Conservation (phyloP, 2,113 vertebrate species). For the Hemiscyllium ocellatum region DNA sequence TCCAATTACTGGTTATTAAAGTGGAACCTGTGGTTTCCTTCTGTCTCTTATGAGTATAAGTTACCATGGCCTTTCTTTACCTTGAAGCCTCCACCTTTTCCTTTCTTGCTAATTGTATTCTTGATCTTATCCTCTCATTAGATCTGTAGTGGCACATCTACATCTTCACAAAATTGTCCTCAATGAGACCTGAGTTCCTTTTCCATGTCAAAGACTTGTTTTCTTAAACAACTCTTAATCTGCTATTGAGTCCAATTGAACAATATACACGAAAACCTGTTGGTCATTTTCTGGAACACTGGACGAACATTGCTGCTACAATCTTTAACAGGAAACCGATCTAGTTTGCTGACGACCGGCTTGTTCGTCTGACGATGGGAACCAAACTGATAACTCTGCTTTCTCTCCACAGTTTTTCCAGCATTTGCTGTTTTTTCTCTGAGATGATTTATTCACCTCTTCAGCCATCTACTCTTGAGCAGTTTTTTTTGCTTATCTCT, state of each 20-base stretch:
- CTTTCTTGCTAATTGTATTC: neutral
- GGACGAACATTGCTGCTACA: neutral
- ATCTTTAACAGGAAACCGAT: neutral
- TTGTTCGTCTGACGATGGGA: too few relatives aligned
- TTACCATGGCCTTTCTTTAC: neutral
- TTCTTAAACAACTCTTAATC: neutral
- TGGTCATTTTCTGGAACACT: neutral
- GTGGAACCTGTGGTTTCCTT: neutral
- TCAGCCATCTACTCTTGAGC: neutral
- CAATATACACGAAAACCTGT: neutral
- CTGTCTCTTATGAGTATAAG: too few relatives aligned
- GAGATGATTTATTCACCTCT: neutral
- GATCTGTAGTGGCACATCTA: neutral
- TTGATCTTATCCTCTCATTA: neutral
- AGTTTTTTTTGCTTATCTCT: neutral
- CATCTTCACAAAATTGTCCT: neutral
- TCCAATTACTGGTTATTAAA: neutral
- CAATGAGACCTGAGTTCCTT: neutral
- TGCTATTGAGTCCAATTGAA: neutral
- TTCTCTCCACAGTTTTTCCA: too few relatives aligned
- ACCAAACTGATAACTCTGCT: too few relatives aligned
- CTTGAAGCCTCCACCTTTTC: neutral
- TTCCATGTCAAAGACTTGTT: neutral
- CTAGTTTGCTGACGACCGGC: neutral
- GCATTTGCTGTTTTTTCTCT: too few relatives aligned